These are phyloP conservation scores for Rafetus swinhoei DNA, from an alignment of 2,113 vertebrate genomes.

Conservation along the genomic window DNA sequence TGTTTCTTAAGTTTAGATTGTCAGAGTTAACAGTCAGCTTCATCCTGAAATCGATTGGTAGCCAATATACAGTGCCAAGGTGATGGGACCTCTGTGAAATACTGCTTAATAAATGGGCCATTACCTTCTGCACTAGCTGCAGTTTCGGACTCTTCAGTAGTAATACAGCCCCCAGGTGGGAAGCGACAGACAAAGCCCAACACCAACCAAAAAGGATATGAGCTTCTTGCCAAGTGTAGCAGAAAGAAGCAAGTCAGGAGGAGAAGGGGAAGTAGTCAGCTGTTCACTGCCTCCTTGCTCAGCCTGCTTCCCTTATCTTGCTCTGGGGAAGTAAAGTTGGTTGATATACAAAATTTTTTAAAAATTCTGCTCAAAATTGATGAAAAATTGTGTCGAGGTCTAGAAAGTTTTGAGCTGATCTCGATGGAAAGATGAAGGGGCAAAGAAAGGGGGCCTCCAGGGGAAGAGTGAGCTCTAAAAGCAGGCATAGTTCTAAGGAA, in stretches of 20 bases:
- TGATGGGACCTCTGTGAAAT: not conserved
- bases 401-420: not conserved
- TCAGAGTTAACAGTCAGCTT: not conserved
- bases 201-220: not conserved
- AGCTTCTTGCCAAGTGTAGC: not conserved
- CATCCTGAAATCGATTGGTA: not conserved
- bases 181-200: not conserved
- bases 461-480: not conserved
- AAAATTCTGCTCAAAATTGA: not conserved
- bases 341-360: not conserved
- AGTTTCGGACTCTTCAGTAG: not conserved
- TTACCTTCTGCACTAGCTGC: too few relatives aligned
- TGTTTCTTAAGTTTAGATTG: too few relatives aligned
- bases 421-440: not conserved
- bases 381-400: not conserved
- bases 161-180: not conserved
- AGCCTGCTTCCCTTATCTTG: too few relatives aligned
- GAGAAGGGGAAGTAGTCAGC: not conserved
- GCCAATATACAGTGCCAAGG: not conserved
- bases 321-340: not conserved
- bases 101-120: not conserved
- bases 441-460: not conserved
- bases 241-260: not conserved
- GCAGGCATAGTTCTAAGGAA: not conserved
- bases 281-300: not conserved